Evolutionary conservation across 2,113 vertebrate species (phyloP), one percentile per base, ranked within the genome.

Genomic region (Xyliphius kryptos): DNA sequence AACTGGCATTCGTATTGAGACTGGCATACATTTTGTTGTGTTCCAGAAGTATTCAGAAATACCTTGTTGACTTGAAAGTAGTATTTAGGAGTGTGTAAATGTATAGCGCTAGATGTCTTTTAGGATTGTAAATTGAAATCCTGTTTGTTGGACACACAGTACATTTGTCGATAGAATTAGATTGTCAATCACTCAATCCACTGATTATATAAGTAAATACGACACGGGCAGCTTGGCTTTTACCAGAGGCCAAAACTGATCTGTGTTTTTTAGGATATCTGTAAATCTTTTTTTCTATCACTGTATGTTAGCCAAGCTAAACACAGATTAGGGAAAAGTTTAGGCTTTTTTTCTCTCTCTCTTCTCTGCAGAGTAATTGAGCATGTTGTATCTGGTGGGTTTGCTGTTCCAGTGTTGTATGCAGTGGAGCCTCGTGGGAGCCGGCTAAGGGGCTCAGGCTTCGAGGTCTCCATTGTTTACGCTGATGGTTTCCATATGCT

Each of bases 401-500:
- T 84, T 84, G 82, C 81, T 84, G 82, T 87, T 91, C 87, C 88
- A 82, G 82, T 84, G 84, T 86, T 89, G 86, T 82, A 84, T 76
- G 83, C 83, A 88, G 81, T 53, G 61, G 82, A 80, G 87, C 91
- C 92, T 88, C 87, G 75, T 0, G 88, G 88, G 88, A 92, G 80
- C 83, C 79, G 74, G 87, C 82, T 79, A 80, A 83, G 84, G 82
- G 86, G 88, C 84, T 85, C 79, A 82, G 85, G 86, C 86, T 87
- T 82, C 87, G 90, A 88, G 86, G 79, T 84, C 85, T 89, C 89
- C 85, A 92, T 93, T 95, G 92, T 95, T 93, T 92, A 91, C 78
- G 73, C 86, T 93, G 91, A 95, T 93, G 86, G 85, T 84, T 93
- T 93, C 92, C 92, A 95, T 91, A 95, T 95, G 92, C 87, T 87